Conservation (phyloP, 64 coral and sea anemone genomes). For the Stichodactyla helianthus region DNA sequence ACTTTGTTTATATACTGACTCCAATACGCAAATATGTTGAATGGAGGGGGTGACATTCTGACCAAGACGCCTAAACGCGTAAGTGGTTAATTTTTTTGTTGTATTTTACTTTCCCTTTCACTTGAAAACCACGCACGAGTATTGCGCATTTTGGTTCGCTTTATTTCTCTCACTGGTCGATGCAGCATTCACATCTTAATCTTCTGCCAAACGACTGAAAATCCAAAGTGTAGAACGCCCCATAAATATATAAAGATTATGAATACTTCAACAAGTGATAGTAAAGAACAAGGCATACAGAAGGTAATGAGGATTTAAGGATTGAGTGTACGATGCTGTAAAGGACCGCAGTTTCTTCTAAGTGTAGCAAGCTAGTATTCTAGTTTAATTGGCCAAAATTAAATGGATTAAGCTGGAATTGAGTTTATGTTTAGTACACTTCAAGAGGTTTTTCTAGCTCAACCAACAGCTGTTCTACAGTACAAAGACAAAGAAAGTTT, state of each 20-base stretch:
- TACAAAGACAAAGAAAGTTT: not conserved
- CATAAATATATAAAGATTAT: constrained; percentile 11
- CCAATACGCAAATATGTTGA: not conserved
- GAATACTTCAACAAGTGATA: not conserved
- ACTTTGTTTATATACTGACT: constrained; percentile 4
- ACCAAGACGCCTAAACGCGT: constrained; percentile 26
- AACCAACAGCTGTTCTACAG: not conserved
- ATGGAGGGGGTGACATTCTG: constrained; percentile 10
- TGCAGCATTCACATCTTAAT: not conserved
- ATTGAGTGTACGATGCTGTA: not conserved
- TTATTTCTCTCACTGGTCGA: not conserved
- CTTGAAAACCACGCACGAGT: not conserved
- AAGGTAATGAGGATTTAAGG: not conserved
- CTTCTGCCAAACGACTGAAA: not conserved
- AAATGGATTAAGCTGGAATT: not conserved
- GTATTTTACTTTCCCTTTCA: constrained; percentile 14
- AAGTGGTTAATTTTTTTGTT: not conserved
- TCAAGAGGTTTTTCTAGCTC: not conserved
- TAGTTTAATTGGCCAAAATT: not conserved
- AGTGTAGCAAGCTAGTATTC: not conserved
- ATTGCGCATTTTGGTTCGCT: not conserved
- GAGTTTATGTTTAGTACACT: not conserved
- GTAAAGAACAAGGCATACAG: not conserved
- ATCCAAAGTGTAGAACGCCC: not conserved
- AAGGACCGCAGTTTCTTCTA: not conserved